These are phyloP conservation scores for Crax fasciolata DNA, from an alignment of 2,797 vertebrate species.

Conservation along the genomic window DNA sequence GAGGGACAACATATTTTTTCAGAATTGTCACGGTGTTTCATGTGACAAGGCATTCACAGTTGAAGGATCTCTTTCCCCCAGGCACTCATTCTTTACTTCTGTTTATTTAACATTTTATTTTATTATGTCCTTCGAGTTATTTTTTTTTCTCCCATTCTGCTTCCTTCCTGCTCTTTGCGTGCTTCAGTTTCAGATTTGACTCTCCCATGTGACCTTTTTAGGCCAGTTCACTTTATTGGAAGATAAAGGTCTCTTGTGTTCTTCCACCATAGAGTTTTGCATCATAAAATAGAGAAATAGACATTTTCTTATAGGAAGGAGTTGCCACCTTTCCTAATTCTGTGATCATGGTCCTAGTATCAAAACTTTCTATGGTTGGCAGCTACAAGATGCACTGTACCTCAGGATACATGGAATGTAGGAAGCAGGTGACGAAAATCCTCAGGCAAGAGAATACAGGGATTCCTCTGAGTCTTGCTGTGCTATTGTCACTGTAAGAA, in stretches of 20 bases:
- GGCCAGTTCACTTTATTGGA: not conserved
- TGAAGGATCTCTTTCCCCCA: not conserved
- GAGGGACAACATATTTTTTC: not conserved
- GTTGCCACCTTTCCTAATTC: not conserved
- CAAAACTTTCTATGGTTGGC: not conserved
- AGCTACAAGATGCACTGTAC: not conserved
- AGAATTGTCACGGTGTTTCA: not conserved
- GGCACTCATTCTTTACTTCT: not conserved
- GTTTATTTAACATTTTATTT: not conserved
- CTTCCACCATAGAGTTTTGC: not conserved
- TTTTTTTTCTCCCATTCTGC: not conserved
- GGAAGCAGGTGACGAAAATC: not conserved
- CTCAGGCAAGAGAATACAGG: not conserved
- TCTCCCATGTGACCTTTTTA: not conserved
- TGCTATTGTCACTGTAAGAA: not conserved
- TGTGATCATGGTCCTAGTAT: not conserved
- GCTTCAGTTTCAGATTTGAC: not conserved
- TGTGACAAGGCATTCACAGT: not conserved
- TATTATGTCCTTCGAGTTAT: not conserved
- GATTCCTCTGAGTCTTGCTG: not conserved
- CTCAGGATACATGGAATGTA: not conserved
- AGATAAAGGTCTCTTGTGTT: not conserved
- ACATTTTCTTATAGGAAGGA: not conserved
- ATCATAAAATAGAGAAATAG: not conserved
- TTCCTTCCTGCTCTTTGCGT: not conserved